Evolutionary conservation across 2,113 vertebrate genomes (phyloP).

Genomic region (Menidia beryllina): DNA sequence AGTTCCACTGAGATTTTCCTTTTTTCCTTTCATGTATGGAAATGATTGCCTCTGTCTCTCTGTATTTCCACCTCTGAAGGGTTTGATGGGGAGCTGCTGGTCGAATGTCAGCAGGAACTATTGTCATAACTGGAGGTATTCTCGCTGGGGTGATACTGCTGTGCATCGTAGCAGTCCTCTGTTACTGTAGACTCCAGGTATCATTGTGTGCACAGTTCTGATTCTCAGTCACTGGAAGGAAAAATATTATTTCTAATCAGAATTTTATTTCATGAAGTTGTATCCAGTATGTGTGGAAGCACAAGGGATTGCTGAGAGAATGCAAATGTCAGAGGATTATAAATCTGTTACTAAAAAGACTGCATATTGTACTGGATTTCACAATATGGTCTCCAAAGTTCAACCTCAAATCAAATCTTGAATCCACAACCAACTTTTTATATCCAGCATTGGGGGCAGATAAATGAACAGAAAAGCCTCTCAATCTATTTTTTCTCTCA

Average conservation of each 20-base stretch:
- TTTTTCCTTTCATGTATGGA: neutral
- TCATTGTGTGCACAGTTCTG: neutral
- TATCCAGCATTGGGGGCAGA: neutral
- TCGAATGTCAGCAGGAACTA: slow-evolving; percentile 99
- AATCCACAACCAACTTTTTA: neutral
- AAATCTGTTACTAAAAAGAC: neutral
- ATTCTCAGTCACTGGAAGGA: neutral
- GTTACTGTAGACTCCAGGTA: slow-evolving; percentile 98
- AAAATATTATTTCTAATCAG: neutral
- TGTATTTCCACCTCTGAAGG: slow-evolving; percentile 70
- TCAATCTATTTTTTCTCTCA: neutral
- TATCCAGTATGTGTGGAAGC: no score
- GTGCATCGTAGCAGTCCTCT: slow-evolving; percentile 95
- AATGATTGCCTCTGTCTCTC: neutral
- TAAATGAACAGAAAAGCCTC: no score
- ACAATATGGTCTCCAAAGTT: neutral
- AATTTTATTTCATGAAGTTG: neutral
- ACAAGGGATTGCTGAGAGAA: no score
- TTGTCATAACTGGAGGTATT: slow-evolving; percentile 97
- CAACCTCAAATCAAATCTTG: neutral
- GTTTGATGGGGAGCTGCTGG: slow-evolving; percentile 94
- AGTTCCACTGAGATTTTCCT: neutral
- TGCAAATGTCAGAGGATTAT: neutral
- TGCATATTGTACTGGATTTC: neutral
- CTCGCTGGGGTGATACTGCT: slow-evolving; percentile 95